Evolutionary conservation across 1,140 invertebrate genomes (phyloP), one percentile per base, ranked within the genome.

Genomic region (Goniozus legneri): DNA sequence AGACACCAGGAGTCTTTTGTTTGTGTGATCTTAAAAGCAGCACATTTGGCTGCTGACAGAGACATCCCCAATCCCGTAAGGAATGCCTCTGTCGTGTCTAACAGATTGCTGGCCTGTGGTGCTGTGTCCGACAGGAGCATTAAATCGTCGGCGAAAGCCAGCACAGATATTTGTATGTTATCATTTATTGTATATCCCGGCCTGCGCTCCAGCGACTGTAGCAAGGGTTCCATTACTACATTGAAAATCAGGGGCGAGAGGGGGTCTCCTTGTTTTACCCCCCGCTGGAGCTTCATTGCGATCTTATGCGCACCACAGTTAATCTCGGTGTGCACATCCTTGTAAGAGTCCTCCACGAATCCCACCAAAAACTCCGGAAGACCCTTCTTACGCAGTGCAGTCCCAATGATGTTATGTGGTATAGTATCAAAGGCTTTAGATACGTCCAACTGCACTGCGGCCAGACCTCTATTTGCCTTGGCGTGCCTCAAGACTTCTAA

Each of bases 151-250:
- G 50, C 46, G 13, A 56, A 56, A 0, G 46, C 47, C 13, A 41
- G 2, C 37, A 20, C 27, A 2, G 24, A 45, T 45, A 45, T 19
- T 0, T 8, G 7, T 12, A 18, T 2, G 3, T 33, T 12, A 3
- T 12, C 18, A 0, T 21, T n/a, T 13, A 36, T 44, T 2, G 1
- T 8, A 7, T 31, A 45, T 0, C 42, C 44, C 0, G 19, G 18
- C 12, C 14, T 19, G 2, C 14, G 24, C 15, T 54, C 15, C 14
- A 59, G 32, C 12, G 3, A 7, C 1, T 54, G 57, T 1, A 54
- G 52, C 3, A 75, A 36, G 0, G 62, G 65, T 12, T 47, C 45
- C 3, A 47, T 40, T 0, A 40, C 8, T 12, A 20, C 22, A 8
- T 40, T 47, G 3, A 47, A 47, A 1, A 47, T 31, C 0, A 47